These are phyloP conservation scores for Pteria penguin DNA, from an alignment of 2,888 invertebrate species.

Conservation along the genomic window DNA sequence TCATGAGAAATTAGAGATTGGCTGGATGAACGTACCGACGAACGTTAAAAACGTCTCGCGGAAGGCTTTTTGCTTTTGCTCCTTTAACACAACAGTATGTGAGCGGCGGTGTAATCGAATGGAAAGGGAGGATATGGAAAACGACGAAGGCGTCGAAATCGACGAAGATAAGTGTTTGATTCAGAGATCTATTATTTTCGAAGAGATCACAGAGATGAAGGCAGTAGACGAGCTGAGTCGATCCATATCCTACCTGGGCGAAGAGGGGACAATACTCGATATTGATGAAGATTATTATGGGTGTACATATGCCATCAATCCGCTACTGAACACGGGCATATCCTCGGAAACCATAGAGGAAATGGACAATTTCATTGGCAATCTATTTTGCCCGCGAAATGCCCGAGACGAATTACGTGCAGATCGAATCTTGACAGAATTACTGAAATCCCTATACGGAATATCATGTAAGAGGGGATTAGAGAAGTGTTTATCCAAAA, in stretches of 20 bases:
- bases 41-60: conserved; percentile 1
- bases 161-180: conserved; percentile 49
- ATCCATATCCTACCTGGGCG: conserved; percentile 37
- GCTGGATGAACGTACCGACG: conserved; percentile 2
- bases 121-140: conserved; percentile 24
- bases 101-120: background rate
- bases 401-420: conserved; percentile 54
- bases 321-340: conserved; percentile 55
- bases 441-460: conserved; percentile 13
- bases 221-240: conserved; percentile 49
- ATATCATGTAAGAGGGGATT: conserved; percentile 9
- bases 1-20: conserved; percentile 38
- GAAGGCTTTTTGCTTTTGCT: conserved; percentile 58
- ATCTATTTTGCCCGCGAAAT: conserved; percentile 62
- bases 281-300: conserved; percentile 73
- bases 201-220: conserved; percentile 56
- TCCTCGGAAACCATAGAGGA: conserved; percentile 40
- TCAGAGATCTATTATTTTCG: conserved; percentile 48
- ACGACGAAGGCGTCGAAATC: conserved; percentile 43
- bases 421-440: conserved; percentile 49
- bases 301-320: conserved; percentile 62
- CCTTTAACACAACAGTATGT: conserved; percentile 19
- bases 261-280: conserved; percentile 63
- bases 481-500: background rate
- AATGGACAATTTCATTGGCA: conserved; percentile 51